Evolutionary conservation across 2,888 invertebrate species (phyloP).

Genomic region (Dioctria rufipes): DNA sequence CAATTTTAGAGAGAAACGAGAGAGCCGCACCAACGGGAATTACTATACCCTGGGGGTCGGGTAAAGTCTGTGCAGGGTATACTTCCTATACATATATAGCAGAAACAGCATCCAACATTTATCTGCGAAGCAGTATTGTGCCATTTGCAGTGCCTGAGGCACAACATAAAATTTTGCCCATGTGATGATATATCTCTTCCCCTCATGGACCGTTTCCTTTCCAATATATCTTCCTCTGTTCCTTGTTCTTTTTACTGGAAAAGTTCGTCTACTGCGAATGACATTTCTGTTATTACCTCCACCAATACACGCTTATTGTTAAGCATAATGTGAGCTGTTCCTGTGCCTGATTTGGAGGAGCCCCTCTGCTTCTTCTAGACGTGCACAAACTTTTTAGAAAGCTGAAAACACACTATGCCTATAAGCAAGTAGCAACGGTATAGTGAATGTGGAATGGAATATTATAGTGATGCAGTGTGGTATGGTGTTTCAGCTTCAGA

Average conservation of each 20-base stretch:
- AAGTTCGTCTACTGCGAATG: conserved; percentile 57
- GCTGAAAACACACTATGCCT: conserved; percentile 33
- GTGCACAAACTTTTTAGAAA: conserved; percentile 37
- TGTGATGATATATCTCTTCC: conserved; percentile 36
- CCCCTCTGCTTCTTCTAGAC: neutral
- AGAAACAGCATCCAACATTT: conserved; percentile 33
- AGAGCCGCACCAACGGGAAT: neutral
- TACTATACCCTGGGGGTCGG: neutral
- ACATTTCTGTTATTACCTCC: conserved; percentile 58
- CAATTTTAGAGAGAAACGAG: conserved; percentile 17
- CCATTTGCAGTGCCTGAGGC: conserved; percentile 45
- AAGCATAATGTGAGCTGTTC: conserved; percentile 25
- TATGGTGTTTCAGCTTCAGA: conserved; percentile 28
- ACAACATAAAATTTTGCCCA: conserved; percentile 42
- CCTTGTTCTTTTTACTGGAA: conserved; percentile 54
- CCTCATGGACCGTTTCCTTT: neutral
- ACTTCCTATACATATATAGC: no score
- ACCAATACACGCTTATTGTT: conserved; percentile 42
- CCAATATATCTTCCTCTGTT: conserved; percentile 39
- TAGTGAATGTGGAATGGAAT: conserved; percentile 35
- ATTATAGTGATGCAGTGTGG: conserved; percentile 44
- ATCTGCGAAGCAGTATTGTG: conserved; percentile 41
- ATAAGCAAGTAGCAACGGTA: neutral
- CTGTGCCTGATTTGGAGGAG: conserved; percentile 27
- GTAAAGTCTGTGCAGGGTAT: neutral